Evolutionary conservation across 2,113 vertebrate genomes (phyloP).

Genomic region (Ciconia maguari): DNA sequence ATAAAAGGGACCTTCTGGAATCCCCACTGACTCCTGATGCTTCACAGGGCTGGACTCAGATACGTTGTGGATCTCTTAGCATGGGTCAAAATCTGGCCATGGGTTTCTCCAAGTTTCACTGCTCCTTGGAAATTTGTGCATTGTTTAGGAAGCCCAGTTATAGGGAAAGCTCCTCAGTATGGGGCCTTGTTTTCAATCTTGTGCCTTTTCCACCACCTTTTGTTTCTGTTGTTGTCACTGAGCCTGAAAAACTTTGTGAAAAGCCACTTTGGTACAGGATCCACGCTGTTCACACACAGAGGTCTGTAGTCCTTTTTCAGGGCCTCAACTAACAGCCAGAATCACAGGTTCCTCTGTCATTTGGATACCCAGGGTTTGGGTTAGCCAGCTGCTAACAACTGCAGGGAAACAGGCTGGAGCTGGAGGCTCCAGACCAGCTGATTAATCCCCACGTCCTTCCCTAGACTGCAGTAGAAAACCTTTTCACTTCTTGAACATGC

Average conservation of each 20-base stretch:
- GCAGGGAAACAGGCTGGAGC: neutral
- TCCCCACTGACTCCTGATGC: neutral
- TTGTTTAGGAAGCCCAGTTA: neutral
- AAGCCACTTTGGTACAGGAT: neutral
- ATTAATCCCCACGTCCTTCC: neutral
- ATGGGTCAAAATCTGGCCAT: neutral
- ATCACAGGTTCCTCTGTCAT: neutral
- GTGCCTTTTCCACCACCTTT: neutral
- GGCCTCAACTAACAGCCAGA: neutral
- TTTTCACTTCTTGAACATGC: neutral
- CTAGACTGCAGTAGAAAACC: neutral
- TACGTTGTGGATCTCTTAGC: neutral
- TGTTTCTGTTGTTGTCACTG: neutral
- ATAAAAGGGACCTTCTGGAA: neutral
- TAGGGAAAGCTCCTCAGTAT: neutral
- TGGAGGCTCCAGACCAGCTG: neutral
- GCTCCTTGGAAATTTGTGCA: neutral
- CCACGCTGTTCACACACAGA: neutral
- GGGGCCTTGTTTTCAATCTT: neutral
- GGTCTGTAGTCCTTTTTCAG: neutral
- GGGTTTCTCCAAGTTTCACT: neutral
- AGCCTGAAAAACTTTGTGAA: neutral
- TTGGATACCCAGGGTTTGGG: neutral
- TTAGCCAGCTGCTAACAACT: neutral
- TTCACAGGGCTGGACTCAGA: neutral